Evolutionary conservation across 2,888 invertebrate genomes (phyloP), one percentile per base, ranked within the genome.

Genomic region (Gortyna flavago): DNA sequence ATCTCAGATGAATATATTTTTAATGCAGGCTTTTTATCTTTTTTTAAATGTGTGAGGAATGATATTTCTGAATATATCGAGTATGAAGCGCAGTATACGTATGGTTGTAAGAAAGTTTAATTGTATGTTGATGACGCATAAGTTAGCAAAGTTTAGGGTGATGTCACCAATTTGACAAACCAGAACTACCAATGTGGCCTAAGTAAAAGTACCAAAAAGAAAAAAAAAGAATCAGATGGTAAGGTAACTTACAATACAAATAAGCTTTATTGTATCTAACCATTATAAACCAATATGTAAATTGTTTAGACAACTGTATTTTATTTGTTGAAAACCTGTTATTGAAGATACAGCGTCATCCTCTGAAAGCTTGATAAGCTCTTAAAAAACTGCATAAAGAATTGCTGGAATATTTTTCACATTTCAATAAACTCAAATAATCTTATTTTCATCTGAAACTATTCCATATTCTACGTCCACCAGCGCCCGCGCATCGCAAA

Each of bases 1-100:
- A 96, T 95, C 95, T 94, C 92, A 94, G 94, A 95, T 95, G 95
- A 94, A 95, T 95, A 95, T 94, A 96, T 96, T 96, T 96, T 95
- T 95, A 94, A 94, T 92, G 91, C 90, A 88, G 85, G 79, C 77
- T 72, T 88, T 91, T 92, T 93, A n/a, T 92, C 87, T 83, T 90
- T 94, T 94, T 95, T 94, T 92, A 87, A 92, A 93, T 91, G 93
- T 93, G 92, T 94, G 93, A 94, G 95, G 96, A 95, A 95, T 96
- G 95, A 96, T 96, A 95, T 95, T 96, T 95, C 95, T 94, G 93
- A 95, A 95, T 94, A 93, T 94, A 93, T 93, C 91, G 93, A 93
- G 93, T 92, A 92, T 94, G 91, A 92, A 88, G 73, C 89, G 83
- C 88, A 95, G 96, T 94, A 94, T 89, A 93, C 57, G 89, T 25